These are phyloP conservation scores for Achlya flavicornis DNA, from an alignment of 2,888 invertebrate genomes.

Conservation along the genomic window DNA sequence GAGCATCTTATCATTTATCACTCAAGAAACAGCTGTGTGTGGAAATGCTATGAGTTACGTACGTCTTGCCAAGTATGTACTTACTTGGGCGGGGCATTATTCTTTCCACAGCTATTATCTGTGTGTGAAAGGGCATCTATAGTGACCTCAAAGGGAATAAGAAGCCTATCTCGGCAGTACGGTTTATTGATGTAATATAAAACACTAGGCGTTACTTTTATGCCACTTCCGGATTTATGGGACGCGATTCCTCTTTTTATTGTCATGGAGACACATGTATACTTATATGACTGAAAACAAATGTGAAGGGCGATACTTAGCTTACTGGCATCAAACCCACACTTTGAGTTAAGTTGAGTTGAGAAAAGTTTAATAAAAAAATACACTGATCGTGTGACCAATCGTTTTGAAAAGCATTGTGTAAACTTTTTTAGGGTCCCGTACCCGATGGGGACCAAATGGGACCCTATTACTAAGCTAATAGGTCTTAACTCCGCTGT, in stretches of 20 bases:
- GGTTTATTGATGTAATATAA: slow-evolving; percentile 3
- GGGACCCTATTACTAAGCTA: too few relatives aligned
- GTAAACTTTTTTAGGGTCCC: too few relatives aligned
- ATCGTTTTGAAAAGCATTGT: too few relatives aligned
- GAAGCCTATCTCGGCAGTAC: neutral
- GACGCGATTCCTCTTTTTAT: neutral
- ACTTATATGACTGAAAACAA: neutral
- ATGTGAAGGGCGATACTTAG: neutral
- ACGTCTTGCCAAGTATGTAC: neutral
- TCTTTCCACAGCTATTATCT: neutral
- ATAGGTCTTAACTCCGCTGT: too few relatives aligned
- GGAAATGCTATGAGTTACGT: neutral
- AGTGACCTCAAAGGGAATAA: neutral
- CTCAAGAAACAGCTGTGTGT: slow-evolving; percentile 3
- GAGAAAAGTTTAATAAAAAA: too few relatives aligned
- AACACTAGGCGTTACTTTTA: neutral
- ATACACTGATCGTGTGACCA: too few relatives aligned
- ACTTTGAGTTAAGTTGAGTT: too few relatives aligned
- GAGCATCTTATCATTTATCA: neutral
- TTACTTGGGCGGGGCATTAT: neutral
- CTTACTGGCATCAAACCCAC: too few relatives aligned
- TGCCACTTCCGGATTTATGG: slow-evolving; percentile 2
- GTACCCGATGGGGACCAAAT: too few relatives aligned
- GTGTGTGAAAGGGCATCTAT: neutral
- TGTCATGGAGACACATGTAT: neutral